Percentiles rank a stretch among this genome's conserved stretches.
Evolutionary conservation across 2,888 invertebrate genomes (phyloP).

Genomic region (Ametastegia equiseti): DNA sequence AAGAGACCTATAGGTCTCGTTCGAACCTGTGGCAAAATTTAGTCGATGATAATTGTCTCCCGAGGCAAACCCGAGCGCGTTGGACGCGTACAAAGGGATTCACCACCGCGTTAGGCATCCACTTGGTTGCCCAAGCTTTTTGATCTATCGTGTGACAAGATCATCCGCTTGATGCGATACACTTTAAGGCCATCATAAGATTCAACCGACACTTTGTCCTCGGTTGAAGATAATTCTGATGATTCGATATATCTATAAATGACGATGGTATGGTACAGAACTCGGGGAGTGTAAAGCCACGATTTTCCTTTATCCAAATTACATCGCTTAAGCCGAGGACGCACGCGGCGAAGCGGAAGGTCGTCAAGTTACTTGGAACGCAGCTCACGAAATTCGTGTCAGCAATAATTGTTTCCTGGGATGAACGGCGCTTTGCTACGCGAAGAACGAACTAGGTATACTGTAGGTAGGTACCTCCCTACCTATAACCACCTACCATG

Average conservation of each 20-base stretch:
- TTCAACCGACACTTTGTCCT: not conserved
- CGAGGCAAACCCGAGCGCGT: not conserved
- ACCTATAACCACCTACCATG: not conserved
- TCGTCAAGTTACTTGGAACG: constrained; percentile 39
- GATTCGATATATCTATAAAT: constrained; percentile 36
- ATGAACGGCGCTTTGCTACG: constrained; percentile 27
- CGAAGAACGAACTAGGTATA: constrained; percentile 29
- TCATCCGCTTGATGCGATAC: constrained; percentile 9
- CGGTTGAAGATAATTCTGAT: constrained; percentile 1
- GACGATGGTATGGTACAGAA: not conserved
- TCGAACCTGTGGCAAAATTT: not conserved
- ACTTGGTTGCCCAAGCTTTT: not conserved
- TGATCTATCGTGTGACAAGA: not conserved
- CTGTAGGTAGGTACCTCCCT: too few relatives aligned
- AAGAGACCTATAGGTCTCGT: too few relatives aligned
- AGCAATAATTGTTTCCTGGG: constrained; percentile 43
- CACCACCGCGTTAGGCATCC: not conserved
- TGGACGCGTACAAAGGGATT: not conserved
- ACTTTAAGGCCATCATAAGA: constrained; percentile 14
- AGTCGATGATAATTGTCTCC: constrained; percentile 11
- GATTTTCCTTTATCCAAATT: constrained; percentile 39
- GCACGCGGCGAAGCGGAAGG: constrained; percentile 34
- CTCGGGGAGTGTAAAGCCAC: not conserved
- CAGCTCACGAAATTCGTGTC: constrained; percentile 41
- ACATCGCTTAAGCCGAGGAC: constrained; percentile 34